A percentile compares a stretch with the other conserved stretches of the same genome.
phyloP scores from a whole-genome alignment of 2,113 vertebrate genomes.

The rat (Rattus norvegicus) region GRCr8 NC_086022.1:104582001-104582500 shows the following conservation, averaged over 20 bases:
- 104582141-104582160: background rate
- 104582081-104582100: background rate
- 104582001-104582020: background rate
- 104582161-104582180: background rate
- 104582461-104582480: background rate
- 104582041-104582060: background rate
- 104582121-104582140: background rate
- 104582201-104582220: background rate
- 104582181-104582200: background rate
- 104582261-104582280: background rate
- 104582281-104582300: background rate
- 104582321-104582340: background rate
- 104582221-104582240: background rate
- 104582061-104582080: background rate
- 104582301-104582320: background rate
- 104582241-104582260: background rate
- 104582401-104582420: background rate
- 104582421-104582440: background rate
- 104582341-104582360: background rate
- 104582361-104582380: background rate
- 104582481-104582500: background rate
- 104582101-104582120: background rate
- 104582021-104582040: background rate
- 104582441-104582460: background rate
- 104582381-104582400: background rate